Evolutionary conservation across 1,140 invertebrate species (phyloP).

Genomic region (Ceratitis capitata): DNA sequence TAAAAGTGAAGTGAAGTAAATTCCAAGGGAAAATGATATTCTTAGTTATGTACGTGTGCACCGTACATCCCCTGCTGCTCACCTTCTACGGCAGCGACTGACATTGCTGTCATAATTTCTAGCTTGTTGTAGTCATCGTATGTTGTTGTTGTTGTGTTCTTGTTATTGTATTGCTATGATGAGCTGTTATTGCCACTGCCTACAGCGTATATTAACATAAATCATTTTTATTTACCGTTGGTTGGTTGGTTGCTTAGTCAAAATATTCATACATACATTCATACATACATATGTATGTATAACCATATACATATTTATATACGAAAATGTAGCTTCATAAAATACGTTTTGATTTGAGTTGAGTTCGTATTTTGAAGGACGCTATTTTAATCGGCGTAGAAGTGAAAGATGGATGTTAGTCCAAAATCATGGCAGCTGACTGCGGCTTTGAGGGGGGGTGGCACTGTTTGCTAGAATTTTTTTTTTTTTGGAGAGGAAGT

Average conservation of each 20-base stretch:
- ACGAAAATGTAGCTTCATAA: too few species aligned
- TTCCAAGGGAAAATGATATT: background rate
- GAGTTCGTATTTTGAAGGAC: too few species aligned
- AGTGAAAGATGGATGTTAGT: background rate
- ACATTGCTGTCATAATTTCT: background rate
- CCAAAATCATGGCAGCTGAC: background rate
- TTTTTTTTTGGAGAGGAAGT: too few species aligned
- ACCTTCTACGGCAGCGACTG: background rate
- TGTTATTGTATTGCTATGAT: background rate
- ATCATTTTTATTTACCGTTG: constrained; percentile 65
- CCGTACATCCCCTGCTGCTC: background rate
- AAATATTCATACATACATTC: background rate
- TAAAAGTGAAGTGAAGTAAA: constrained; percentile 2
- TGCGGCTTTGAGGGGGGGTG: too few species aligned
- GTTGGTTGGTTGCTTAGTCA: background rate
- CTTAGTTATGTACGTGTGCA: too few species aligned
- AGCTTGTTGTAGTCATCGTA: background rate
- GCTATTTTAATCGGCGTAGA: background rate
- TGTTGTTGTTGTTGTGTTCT: background rate
- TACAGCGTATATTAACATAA: constrained; percentile 59
- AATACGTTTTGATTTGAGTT: too few species aligned
- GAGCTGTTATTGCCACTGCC: constrained; percentile 27
- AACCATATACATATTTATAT: background rate
- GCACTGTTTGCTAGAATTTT: too few species aligned
- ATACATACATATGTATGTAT: background rate